A percentile compares a stretch with the other conserved stretches of the same genome.
phyloP scores from a whole-genome alignment of 2,113 vertebrate genomes.

The Tichodroma muraria region DNA sequence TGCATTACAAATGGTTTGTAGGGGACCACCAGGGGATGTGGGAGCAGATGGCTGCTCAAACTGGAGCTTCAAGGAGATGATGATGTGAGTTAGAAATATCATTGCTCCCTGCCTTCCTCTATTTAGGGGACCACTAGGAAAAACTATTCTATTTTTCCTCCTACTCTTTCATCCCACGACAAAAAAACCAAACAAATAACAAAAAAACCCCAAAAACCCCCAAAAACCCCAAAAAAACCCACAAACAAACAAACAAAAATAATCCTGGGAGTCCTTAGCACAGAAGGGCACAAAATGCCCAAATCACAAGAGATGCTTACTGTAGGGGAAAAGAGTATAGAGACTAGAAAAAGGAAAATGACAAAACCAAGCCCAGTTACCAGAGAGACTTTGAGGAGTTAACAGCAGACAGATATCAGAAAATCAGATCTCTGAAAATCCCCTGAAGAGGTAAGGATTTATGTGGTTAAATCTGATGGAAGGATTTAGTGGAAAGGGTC shows the following conservation, averaged over 20 bases:
- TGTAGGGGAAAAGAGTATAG: not conserved
- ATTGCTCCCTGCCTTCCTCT: not conserved
- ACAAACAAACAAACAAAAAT: too few relatives aligned
- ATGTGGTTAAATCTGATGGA: not conserved
- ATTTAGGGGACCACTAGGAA: not conserved
- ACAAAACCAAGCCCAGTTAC: not conserved
- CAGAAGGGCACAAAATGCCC: not conserved
- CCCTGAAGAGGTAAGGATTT: not conserved
- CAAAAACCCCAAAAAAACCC: too few relatives aligned
- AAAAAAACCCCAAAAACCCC: too few relatives aligned
- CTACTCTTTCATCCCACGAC: not conserved
- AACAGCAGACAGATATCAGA: not conserved
- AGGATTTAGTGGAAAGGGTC: not conserved
- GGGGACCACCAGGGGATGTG: not conserved
- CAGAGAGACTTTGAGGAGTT: not conserved
- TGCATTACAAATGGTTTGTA: constrained; percentile 2
- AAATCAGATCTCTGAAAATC: not conserved
- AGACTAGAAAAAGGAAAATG: not conserved
- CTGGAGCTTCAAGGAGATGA: not conserved
- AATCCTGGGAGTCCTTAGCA: not conserved
- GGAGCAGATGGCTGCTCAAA: not conserved
- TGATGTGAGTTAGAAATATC: not conserved
- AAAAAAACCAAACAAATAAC: too few relatives aligned
- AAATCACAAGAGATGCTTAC: not conserved
- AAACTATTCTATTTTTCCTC: not conserved